phyloP scores from a whole-genome alignment of 2,113 vertebrate species.

The Crypturellus undulatus region DNA sequence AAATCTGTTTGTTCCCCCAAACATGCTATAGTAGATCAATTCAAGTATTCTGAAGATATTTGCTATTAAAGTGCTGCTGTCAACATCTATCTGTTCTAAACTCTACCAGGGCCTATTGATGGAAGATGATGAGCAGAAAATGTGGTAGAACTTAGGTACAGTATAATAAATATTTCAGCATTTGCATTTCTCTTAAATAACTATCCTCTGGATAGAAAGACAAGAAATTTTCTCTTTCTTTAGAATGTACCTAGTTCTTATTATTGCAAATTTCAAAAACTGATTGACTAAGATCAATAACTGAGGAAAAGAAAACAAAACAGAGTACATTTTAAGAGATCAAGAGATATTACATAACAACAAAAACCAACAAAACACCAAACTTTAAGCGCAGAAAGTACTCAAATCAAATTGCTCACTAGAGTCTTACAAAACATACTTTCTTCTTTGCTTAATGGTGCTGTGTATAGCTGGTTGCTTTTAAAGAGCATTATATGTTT shows the following conservation, averaged over 20 bases:
- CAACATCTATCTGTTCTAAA: background rate
- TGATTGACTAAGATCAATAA: background rate
- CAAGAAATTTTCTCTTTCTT: background rate
- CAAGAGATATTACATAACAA: background rate
- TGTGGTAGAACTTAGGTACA: accelerated
- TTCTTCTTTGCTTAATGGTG: background rate
- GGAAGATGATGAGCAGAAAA: background rate
- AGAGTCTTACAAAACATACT: background rate
- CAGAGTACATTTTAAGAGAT: background rate
- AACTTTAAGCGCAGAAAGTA: background rate
- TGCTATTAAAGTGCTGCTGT: background rate
- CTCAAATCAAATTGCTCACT: background rate
- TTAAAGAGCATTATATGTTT: background rate
- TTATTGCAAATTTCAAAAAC: background rate
- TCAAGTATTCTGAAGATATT: background rate
- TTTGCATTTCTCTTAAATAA: background rate
- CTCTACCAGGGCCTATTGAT: background rate
- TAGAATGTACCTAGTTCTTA: background rate
- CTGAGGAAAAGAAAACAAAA: background rate
- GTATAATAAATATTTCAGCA: background rate
- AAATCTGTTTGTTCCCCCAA: background rate
- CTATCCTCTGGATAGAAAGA: background rate
- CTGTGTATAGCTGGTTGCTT: background rate
- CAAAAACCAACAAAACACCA: background rate
- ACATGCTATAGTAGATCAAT: background rate